Base-by-base conservation (phyloP, 2,797 vertebrate genomes). In the Psittacula echo region DNA sequence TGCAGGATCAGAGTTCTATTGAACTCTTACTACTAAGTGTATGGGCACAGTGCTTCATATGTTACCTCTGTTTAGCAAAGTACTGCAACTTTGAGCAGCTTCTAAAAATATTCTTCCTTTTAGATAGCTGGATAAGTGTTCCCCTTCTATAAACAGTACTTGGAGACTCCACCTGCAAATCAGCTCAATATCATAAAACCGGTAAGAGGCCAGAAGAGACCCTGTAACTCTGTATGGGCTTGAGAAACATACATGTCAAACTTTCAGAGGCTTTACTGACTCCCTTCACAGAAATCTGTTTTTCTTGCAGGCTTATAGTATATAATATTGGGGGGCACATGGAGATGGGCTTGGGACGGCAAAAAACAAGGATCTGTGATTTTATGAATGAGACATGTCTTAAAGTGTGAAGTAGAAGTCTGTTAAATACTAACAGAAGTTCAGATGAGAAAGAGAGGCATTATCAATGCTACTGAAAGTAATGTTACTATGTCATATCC, bases 361-460 rank as follows among this genome's bases (percentile, higher is more conserved):
- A 74, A 67, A 62, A 76, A 68, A 39, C 9, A 21, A 66, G 16
- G 5, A 44, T 8, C n/a, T 60, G 37, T 4, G 15, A 26, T 17
- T 60, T 37, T 26, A 37, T 47, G 17, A 84, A 37, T 26, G 27
- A 81, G 32, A 64, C 3, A 23, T 34, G 10, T 50, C 29, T 87
- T 26, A 51, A 91, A 93, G 64, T 53, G 64, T 61, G n/a, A 89
- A 93, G 53, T 39, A 74, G 16, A 58, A 93, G 51, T 61, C 85
- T 89, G 48, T 79, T 96, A 92, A 88, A 60, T 85, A 62, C 76
- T 53, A 64, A 37, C 13, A 68, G 78, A 84, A 79, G 66, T 91
- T 87, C 87, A 89, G 64, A 64, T 72, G 81, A 95, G 79, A 90
- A 92, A 76, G 44, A 76, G 87, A 85, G 10, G 30, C 78, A 51